Base-by-base conservation (phyloP, 2,888 invertebrate species). In the Cheilosia vulpina region DNA sequence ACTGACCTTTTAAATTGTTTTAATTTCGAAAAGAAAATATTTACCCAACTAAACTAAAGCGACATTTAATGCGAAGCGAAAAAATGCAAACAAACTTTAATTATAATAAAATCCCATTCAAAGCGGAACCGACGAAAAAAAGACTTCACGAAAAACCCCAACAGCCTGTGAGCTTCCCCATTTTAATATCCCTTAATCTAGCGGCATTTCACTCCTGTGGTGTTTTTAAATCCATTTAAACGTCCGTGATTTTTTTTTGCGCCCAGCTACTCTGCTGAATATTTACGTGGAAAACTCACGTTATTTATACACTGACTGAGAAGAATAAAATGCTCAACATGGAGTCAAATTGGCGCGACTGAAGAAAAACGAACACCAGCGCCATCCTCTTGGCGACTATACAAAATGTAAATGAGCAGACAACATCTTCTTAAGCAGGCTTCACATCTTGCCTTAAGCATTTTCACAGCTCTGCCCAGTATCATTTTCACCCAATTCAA, bases 381-480 rank as follows among this genome's bases (percentile, higher is more conserved):
- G 17, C 50, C 55, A 41, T 69, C 72, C 53, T 45, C 55, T 21
- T 34, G 60, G 24, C 81, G 71, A 60, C 81, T 81, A 57, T 69
- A 73, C 72, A 77, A 87, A 87, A 87, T 87, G 87, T 73, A 82
- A 87, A 82, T 82, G 82, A 87, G 82, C 82, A 87, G 82, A 82
- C 82, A 87, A 82, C 87, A 87, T 82, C 87, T 72, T 77, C 87
- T 82, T 73, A 87, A 87, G 82, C 82, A 78, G 82, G 87, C 87
- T 87, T 82, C 82, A 82, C 71, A 82, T 87, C 81, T 75, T 85
- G 79, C 84, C 79, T 75, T 47, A 71, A 81, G 85, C 76, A 52
- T 80, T 80, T 80, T 85, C 85, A 85, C 85, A 72, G 62, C 76
- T 68, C 60, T 34, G 55, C 52, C 65, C 53, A 55, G 55, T 76